Conservation (phyloP, 37 sponge, comb jelly and placozoan genomes). For the Halichondria panicea region DNA sequence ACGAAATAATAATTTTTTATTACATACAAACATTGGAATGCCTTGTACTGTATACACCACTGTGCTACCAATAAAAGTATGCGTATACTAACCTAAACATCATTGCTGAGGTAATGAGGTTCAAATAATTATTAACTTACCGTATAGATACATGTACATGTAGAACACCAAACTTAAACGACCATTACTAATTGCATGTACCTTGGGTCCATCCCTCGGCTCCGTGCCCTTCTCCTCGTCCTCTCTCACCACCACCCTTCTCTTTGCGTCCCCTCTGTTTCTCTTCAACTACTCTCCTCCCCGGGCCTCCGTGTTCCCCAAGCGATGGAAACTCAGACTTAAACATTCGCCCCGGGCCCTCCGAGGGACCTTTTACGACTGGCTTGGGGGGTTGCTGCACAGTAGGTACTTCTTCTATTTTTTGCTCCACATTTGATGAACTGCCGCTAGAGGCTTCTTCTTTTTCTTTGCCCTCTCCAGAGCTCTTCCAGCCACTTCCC, state of each 20-base stretch:
- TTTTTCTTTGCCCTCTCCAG: slow-evolving; percentile 43
- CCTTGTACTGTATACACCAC: no score
- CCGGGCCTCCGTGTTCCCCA: slow-evolving; percentile 57
- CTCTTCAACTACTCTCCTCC: slow-evolving; percentile 52
- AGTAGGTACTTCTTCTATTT: background rate
- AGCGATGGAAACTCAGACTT: slow-evolving; percentile 68
- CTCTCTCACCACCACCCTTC: background rate
- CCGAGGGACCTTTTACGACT: background rate
- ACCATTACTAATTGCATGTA: no score
- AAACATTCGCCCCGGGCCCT: slow-evolving; percentile 27
- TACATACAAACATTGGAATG: no score
- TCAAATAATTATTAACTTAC: no score
- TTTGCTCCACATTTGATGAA: background rate
- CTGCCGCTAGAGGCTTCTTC: background rate
- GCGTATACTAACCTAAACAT: no score
- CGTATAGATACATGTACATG: no score
- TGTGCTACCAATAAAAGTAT: no score
- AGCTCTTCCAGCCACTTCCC: slow-evolving; percentile 73
- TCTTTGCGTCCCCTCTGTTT: slow-evolving; percentile 22
- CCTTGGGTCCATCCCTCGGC: background rate
- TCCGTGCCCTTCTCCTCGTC: slow-evolving; percentile 1
- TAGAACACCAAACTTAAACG: no score
- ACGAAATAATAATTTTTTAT: no score
- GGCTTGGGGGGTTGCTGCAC: slow-evolving; percentile 2
- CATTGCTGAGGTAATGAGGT: no score